These are phyloP conservation scores for Acrocyrtus sp. DNA, from an alignment of 2,888 invertebrate species.

Conservation along the genomic window DNA sequence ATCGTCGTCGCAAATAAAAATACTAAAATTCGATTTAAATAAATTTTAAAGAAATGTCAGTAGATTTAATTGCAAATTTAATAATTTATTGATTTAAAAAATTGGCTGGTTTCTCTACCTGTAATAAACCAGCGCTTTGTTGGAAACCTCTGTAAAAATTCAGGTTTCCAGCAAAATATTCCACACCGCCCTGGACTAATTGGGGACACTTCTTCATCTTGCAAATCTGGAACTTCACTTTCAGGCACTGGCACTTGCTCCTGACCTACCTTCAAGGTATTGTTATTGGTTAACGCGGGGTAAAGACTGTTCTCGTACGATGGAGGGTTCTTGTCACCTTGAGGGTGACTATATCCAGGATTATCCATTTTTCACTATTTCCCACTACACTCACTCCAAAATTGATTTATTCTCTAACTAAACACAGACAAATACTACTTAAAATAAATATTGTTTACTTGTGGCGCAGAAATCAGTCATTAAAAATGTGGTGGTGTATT, in stretches of 20 bases:
- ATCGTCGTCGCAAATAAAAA: constrained; percentile 70
- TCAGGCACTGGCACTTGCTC: background rate
- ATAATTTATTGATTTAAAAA: too few species aligned
- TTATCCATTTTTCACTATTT: constrained; percentile 28
- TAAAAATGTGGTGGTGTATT: too few species aligned
- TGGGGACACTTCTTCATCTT: background rate
- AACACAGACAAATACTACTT: too few species aligned
- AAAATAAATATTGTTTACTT: too few species aligned
- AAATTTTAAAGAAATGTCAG: too few species aligned
- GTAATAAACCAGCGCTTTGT: constrained; percentile 72
- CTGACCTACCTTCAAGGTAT: background rate
- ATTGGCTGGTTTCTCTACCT: too few species aligned
- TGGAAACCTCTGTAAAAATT: constrained; percentile 72
- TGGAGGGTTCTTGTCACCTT: constrained; percentile 11
- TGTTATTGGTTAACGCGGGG: constrained; percentile 8
- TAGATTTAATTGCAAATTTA: too few species aligned
- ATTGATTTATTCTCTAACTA: too few species aligned
- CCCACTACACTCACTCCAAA: too few species aligned
- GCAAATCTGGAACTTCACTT: background rate
- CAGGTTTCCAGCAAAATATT: constrained; percentile 70
- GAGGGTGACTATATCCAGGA: constrained; percentile 15
- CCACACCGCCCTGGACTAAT: constrained; percentile 67
- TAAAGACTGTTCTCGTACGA: background rate
- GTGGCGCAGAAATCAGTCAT: too few species aligned
- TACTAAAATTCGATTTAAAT: too few species aligned